Conservation (phyloP, 2,888 invertebrate genomes). For the Cheilosia scutellata region DNA sequence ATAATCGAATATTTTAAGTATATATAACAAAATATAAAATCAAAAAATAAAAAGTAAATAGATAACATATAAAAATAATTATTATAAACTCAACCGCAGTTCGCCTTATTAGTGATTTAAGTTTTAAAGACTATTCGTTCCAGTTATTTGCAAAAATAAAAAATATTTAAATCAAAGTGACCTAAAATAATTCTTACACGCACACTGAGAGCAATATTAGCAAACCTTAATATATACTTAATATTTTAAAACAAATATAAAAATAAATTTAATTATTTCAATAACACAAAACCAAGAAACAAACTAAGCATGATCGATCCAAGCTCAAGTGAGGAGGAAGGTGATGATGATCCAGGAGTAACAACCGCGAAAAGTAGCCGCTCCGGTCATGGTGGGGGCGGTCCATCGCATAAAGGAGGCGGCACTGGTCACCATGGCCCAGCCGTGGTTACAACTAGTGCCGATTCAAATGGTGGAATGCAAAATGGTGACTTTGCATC, state of each 20-base stretch:
- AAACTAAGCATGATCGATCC: slow-evolving; percentile 93
- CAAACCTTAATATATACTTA: slow-evolving; percentile 22
- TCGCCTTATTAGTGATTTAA: slow-evolving; percentile 73
- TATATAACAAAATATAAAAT: slow-evolving; percentile 11
- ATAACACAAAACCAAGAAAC: slow-evolving; percentile 8
- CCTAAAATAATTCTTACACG: slow-evolving; percentile 12
- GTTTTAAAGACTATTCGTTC: slow-evolving; percentile 20
- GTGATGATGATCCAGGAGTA: slow-evolving; percentile 93
- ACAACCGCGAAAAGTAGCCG: slow-evolving; percentile 82
- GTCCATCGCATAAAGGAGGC: slow-evolving; percentile 46
- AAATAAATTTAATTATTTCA: not conserved
- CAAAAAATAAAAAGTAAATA: not conserved
- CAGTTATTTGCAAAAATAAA: not conserved
- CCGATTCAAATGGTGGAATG: slow-evolving; percentile 54
- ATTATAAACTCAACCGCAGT: slow-evolving; percentile 40
- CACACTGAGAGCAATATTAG: slow-evolving; percentile 47
- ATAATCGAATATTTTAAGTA: slow-evolving; percentile 37
- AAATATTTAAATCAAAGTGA: slow-evolving; percentile 13
- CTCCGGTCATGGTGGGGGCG: slow-evolving; percentile 77
- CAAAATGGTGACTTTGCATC: slow-evolving; percentile 84
- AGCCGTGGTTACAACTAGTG: slow-evolving; percentile 74
- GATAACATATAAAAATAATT: slow-evolving; percentile 18
- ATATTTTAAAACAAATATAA: not conserved
- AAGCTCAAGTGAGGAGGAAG: slow-evolving; percentile 98
- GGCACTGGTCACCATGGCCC: slow-evolving; percentile 72